These are phyloP conservation scores for Trichoplax adhaerens DNA, from an alignment of 37 sponge, comb jelly and placozoan species.

Conservation along the genomic window DNA sequence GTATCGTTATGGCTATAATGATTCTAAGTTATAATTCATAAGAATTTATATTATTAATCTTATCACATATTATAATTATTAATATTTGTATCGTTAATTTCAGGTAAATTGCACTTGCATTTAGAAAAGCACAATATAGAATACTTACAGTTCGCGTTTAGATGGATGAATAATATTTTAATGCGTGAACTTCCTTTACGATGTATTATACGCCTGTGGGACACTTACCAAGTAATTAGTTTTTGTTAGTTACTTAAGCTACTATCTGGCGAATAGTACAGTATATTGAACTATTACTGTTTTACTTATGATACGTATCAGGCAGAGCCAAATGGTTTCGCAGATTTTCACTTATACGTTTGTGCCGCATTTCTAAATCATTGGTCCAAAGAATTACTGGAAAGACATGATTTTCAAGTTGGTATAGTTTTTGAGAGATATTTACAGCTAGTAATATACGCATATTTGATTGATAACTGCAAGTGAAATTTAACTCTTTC, in stretches of 20 bases:
- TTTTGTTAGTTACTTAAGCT: neutral
- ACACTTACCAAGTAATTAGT: conserved; percentile 61
- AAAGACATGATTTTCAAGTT: conserved; percentile 69
- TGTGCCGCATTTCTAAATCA: conserved; percentile 69
- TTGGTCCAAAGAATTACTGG: conserved; percentile 44
- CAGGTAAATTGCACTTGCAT: conserved; percentile 25
- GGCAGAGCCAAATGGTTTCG: conserved; percentile 72
- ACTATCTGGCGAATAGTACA: neutral
- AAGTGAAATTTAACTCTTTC: neutral
- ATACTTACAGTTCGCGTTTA: conserved; percentile 54
- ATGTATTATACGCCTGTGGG: conserved; percentile 80
- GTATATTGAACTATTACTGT: neutral
- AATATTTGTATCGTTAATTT: neutral
- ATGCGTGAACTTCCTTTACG: conserved; percentile 80
- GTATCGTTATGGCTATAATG: neutral
- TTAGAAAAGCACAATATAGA: conserved; percentile 24
- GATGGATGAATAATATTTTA: conserved; percentile 93
- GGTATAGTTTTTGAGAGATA: neutral
- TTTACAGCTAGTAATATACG: neutral
- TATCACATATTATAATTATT: conserved; percentile 1
- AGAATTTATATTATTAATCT: neutral
- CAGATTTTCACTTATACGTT: conserved; percentile 75
- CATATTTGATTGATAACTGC: neutral
- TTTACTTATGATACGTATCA: conserved; percentile 2
- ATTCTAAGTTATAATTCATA: neutral